Conservation (phyloP, 2,113 vertebrate genomes). For the Acrocephalus kingi region DNA sequence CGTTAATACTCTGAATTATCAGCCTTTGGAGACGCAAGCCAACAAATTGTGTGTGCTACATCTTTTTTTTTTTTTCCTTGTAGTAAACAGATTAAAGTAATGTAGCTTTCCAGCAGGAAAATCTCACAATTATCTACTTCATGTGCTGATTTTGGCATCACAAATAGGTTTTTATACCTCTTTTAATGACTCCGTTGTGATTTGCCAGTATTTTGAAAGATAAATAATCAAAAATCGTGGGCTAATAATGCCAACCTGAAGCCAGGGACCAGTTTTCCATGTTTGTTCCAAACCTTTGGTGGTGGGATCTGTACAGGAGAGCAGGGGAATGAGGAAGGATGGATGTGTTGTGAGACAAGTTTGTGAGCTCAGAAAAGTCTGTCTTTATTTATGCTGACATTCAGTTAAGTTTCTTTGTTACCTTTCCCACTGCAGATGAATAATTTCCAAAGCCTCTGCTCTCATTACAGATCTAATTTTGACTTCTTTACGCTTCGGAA, state of each 20-base stretch:
- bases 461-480: background rate
- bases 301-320: too few relatives aligned
- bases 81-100: background rate
- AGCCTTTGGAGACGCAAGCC: background rate
- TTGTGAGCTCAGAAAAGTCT: background rate
- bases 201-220: background rate
- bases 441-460: constrained; percentile 6
- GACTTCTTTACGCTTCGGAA: background rate
- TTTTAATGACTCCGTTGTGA: background rate
- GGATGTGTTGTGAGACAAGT: background rate
- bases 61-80: background rate
- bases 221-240: background rate
- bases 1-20: background rate
- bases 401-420: background rate
- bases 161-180: background rate
- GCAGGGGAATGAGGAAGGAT: background rate
- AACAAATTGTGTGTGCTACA: background rate
- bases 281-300: background rate
- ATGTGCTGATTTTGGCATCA: background rate
- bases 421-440: background rate
- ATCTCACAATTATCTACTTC: background rate
- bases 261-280: background rate
- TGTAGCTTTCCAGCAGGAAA: background rate
- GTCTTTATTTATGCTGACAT: background rate
- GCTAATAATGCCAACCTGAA: background rate